Conservation (phyloP, 2,797 vertebrate species). For the Squalus acanthias region DNA sequence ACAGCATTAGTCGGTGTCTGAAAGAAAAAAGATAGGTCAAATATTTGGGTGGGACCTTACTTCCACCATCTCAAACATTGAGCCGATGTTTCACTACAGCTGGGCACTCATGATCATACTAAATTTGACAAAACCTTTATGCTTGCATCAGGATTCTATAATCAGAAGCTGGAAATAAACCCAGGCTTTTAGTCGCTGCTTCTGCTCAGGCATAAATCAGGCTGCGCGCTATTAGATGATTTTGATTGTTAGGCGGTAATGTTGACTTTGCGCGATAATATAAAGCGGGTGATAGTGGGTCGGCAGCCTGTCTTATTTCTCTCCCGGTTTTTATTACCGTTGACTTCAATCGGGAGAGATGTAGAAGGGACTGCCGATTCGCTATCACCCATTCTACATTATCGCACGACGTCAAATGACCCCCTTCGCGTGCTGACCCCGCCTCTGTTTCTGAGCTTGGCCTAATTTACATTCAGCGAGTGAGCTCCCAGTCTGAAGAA, state of each 20-base stretch:
- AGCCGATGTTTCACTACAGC: neutral
- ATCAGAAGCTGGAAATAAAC: neutral
- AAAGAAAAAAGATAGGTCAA: neutral
- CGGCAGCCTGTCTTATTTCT: neutral
- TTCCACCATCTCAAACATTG: neutral
- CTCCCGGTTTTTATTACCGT: neutral
- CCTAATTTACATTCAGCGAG: neutral
- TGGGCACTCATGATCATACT: neutral
- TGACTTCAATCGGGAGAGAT: neutral
- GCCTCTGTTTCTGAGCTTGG: neutral
- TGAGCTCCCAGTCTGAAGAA: neutral
- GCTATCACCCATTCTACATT: neutral
- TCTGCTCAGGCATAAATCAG: constrained; percentile 8
- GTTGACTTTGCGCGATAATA: neutral
- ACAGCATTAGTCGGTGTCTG: neutral
- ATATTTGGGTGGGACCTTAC: neutral
- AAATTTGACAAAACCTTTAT: neutral
- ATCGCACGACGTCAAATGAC: neutral
- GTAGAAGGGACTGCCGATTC: neutral
- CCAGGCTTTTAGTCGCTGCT: neutral
- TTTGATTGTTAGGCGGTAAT: neutral
- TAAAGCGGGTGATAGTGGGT: neutral
- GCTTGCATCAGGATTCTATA: neutral
- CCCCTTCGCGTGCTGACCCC: neutral
- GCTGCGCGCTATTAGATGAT: neutral